Evolutionary conservation across 2,113 vertebrate genomes (phyloP).

Genomic region (Gavialis gangeticus): DNA sequence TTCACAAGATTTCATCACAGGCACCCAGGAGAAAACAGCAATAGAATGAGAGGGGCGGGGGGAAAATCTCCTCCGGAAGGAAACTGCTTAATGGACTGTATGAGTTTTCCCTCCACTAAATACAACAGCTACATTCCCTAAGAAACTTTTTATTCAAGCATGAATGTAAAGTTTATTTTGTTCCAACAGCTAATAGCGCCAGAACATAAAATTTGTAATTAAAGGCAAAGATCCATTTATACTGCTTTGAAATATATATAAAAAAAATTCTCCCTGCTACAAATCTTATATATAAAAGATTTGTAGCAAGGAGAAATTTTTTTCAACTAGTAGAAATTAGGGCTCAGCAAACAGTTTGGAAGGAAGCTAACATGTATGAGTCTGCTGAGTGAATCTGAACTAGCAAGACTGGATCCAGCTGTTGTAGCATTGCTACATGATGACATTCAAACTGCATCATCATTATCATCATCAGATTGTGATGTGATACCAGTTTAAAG

Average conservation of each 20-base stretch:
- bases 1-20: neutral
- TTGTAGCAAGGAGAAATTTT: neutral
- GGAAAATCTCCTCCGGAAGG: neutral
- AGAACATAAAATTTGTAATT: neutral
- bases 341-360: neutral
- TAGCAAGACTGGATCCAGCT: accelerated
- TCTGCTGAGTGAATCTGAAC: neutral
- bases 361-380: neutral
- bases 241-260: neutral
- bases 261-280: neutral
- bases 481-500: neutral
- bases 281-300: neutral
- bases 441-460: accelerated
- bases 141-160: neutral
- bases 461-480: neutral
- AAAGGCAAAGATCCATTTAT: neutral
- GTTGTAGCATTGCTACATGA: neutral
- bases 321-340: neutral
- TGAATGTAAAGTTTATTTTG: neutral
- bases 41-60: neutral
- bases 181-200: neutral
- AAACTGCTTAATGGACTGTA: neutral
- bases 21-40: neutral
- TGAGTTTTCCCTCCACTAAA: neutral
- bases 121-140: neutral